phyloP scores from a whole-genome alignment of 2,113 vertebrate genomes.

The Pungitius pungitius region DNA sequence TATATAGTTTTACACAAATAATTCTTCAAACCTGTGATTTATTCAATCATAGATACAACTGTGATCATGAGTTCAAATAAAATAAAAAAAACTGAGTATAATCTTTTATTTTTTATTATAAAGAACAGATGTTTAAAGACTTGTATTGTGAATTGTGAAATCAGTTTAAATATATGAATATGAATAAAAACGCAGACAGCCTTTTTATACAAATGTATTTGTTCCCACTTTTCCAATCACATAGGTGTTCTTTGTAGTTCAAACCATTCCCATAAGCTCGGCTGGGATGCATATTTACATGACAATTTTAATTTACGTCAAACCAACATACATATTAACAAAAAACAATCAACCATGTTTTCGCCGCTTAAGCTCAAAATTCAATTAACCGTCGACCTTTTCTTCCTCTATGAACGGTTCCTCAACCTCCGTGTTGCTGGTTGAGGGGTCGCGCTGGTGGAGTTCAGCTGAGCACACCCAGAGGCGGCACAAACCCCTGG shows the following conservation, averaged over 20 bases:
- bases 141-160: conserved; percentile 48
- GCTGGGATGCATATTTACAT: conserved; percentile 77
- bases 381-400: conserved; percentile 19
- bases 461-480: conserved; percentile 72
- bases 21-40: not conserved
- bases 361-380: conserved; percentile 23
- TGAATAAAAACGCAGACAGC: conserved; percentile 38
- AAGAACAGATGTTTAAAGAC: conserved; percentile 69
- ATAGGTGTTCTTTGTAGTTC: not conserved
- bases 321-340: conserved; percentile 50
- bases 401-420: conserved; percentile 65
- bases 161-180: conserved; percentile 67
- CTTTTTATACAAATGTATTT: conserved; percentile 66
- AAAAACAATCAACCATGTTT: conserved; percentile 28
- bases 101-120: conserved; percentile 75
- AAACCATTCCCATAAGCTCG: conserved; percentile 25
- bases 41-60: not conserved
- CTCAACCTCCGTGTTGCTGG: conserved; percentile 58
- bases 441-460: conserved; percentile 48
- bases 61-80: not conserved
- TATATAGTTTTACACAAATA: not conserved
- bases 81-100: not conserved
- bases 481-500: conserved; percentile 81
- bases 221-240: conserved; percentile 19
- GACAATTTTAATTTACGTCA: conserved; percentile 44